Conservation (phyloP, 2,888 invertebrate genomes). For the Amphipyra berbera region DNA sequence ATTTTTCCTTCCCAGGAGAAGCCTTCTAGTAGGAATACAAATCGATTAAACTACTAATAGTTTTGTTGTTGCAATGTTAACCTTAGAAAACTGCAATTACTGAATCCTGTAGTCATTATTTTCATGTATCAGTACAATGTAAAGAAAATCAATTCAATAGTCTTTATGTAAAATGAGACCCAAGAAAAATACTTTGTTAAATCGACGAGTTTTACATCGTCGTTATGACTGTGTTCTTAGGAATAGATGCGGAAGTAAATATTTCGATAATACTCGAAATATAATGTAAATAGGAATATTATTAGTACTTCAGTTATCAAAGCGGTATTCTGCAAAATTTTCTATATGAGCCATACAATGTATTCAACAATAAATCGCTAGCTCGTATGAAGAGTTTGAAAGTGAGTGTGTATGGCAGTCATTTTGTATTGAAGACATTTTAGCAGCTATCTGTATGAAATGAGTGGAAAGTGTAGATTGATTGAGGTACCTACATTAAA, state of each 20-base stretch:
- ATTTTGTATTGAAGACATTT: conserved; percentile 15
- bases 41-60: background rate
- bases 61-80: conserved; percentile 1
- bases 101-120: background rate
- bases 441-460: conserved; percentile 34
- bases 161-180: conserved; percentile 8
- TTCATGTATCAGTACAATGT: conserved; percentile 29
- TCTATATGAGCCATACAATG: conserved; percentile 24
- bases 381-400: conserved; percentile 23
- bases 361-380: too few species aligned
- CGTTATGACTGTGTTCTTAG: conserved; percentile 37
- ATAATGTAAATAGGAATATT: conserved; percentile 39
- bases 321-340: conserved; percentile 22
- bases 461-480: background rate
- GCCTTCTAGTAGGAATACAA: conserved; percentile 2
- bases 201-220: conserved; percentile 12
- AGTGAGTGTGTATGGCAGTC: background rate
- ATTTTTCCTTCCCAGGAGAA: background rate
- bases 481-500: background rate
- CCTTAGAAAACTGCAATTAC: conserved; percentile 1
- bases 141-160: conserved; percentile 24
- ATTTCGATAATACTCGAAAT: conserved; percentile 22
- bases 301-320: conserved; percentile 18
- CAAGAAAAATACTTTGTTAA: conserved; percentile 1
- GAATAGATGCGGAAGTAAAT: conserved; percentile 12